Evolutionary conservation across 2,888 invertebrate genomes (phyloP), one percentile per base, ranked within the genome.

Genomic region (Agrochola circellaris): DNA sequence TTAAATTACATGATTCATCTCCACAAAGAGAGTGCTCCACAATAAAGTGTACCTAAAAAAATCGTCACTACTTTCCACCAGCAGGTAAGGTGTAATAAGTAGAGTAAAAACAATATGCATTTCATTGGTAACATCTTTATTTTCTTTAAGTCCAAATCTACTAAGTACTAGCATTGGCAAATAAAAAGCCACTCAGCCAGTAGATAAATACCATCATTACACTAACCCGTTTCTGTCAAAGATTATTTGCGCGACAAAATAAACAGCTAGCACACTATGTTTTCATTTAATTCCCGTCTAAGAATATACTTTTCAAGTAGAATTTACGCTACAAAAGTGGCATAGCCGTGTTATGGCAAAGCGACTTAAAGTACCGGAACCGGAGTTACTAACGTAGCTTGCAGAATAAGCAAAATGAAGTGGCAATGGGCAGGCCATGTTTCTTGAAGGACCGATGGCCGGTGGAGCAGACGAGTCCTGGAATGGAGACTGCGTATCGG

Each of bases 281-380:
- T 82, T 82, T 75, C 67, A 11, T 82, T 80, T 84, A 79, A 84
- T 81, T 82, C 34, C n/a, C 48, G 48, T n/a, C 68, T 51, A 45
- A 26, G 66, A 42, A 62, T 48, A n/a, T n/a, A 60, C 54, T 64
- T 34, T 38, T 48, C 48, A 67, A 75, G 45, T 54, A 30, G 15
- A 81, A 69, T 61, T 54, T 64, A 26, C 56, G 34, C 15, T 54
- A n/a, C 5, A 20, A n/a, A 38, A 34, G 17, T 76, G 17, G 20
- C 5, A n/a, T 61, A 42, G 26, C 15, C 8, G 3, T 17, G 42
- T 3, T 9, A n/a, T 17, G 34, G 42, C 4, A 45, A 38, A 45
- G 60, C 54, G 26, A 81, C 38, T 30, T 60, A 30, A 64, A 75
- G 51, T 20, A 51, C 20, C 20, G 51, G 51, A 51, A 51, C 20